Base-by-base conservation (phyloP, 2,797 vertebrate species). In the Gouania willdenowi region DNA sequence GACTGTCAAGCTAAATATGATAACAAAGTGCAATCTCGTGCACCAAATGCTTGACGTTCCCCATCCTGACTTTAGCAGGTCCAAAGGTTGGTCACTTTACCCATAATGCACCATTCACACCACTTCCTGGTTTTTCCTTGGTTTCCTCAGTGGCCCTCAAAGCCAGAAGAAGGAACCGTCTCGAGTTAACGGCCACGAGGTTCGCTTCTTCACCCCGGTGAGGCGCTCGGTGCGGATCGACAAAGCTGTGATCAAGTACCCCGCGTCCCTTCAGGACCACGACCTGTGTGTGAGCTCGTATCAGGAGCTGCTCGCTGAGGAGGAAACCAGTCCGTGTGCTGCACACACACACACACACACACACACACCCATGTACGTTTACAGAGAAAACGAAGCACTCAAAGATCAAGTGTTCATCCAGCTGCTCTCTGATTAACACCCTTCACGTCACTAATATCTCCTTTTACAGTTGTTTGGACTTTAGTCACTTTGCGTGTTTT, bases 141-240 rank as follows among this genome's bases (percentile, higher is more conserved):
- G n/a, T n/a, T 34, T 18, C 5, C 16, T 15, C 22, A 88, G 87
- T 2, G 56, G 81, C 5, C 68, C 58, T 12, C 54, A 32, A 5
- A 75, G 63, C 46, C 78, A 80, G 6, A 69, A 68, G 40, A 54
- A 12, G 21, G 57, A 80, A 25, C 44, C 77, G 0, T 25, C 51
- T 0, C 47, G 16, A 1, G 30, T 87, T 15, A 72, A 84, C 0
- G 68, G 85, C 2, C 89, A 65, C 0, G 84, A 88, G 44, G 14
- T 92, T 30, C 93, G 90, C 19, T 87, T 94, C 22, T 54, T 97
- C 56, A 97, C 94, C 0, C 94, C 94, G 0, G 92, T 98, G 1
- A 74, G 93, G 2, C 92, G 93, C 1, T 97, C 94, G 0, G 43
- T 86, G 9, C 80, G 94, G 8, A 92, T 95, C 0, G 87, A 91